Conservation (phyloP, 2,797 vertebrate genomes). For the Mormyrus proboscirostris region DNA sequence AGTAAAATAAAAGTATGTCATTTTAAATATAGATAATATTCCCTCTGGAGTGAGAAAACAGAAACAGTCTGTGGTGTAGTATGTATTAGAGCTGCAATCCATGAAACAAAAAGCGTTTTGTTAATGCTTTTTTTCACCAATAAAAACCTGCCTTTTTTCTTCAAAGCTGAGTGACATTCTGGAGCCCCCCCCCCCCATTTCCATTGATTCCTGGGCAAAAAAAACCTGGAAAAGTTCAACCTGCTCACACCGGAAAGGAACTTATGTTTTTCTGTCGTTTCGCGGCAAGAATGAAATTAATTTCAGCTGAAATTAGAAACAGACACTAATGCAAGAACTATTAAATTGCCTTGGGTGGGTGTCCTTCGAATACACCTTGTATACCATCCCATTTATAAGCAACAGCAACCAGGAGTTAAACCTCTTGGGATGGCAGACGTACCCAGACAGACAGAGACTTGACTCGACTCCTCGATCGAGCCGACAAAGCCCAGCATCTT, state of each 20-base stretch:
- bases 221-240: neutral
- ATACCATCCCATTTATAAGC: neutral
- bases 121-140: neutral
- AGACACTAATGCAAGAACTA: slow-evolving; percentile 37
- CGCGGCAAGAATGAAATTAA: slow-evolving; percentile 57
- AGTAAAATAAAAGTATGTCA: neutral
- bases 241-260: slow-evolving; percentile 3
- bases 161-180: neutral
- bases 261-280: slow-evolving; percentile 4
- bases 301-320: slow-evolving; percentile 62
- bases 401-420: neutral
- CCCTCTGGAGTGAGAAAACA: neutral
- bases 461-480: neutral
- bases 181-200: neutral
- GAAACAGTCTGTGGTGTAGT: neutral
- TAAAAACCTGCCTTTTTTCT: neutral
- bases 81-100: neutral
- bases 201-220: neutral
- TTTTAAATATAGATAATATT: neutral
- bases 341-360: neutral
- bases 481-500: neutral
- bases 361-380: neutral
- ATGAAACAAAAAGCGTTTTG: neutral
- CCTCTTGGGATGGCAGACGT: neutral
- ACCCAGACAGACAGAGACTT: neutral